Evolutionary conservation across 2,888 invertebrate species (phyloP), one percentile per base, ranked within the genome.

Genomic region (Erpobdella octoculata): DNA sequence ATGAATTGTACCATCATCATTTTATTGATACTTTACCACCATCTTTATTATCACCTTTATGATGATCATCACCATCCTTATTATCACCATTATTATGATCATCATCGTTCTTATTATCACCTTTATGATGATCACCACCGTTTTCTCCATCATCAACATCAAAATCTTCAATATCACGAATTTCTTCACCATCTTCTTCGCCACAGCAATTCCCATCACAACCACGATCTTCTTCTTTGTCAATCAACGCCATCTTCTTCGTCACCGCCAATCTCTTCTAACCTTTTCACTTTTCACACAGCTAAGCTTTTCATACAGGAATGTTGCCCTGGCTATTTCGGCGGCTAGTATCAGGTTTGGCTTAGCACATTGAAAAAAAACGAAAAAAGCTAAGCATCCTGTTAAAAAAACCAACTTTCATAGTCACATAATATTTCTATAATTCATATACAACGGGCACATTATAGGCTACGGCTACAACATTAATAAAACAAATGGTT

Each of bases 1-100:
- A n/a, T n/a, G n/a, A n/a, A n/a, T n/a, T n/a, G n/a, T 28, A 68
- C 46, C 68, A 68, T 31, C 48, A 67, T 31, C 67, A 67, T 37
- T 37, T 41, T 28, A 8, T 25, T 25, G 5, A 66, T 35, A 37
- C 25, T 21, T 36, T n/a, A n/a, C n/a, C n/a, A n/a, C n/a, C n/a
- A n/a, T n/a, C n/a, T n/a, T n/a, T 35, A 41, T 35, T 9, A 28
- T 38, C 8, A 66, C 36, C 25, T 25, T 38, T 18, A 53, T 48
- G 31, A 12, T 31, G 21, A 28, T 25, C 28, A 46, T 21, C 15
- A 53, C 46, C 8, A 46, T 38, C 4, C 12, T 8, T 0, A 28
- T 8, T 9, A 33, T 25, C 28, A 33, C 41, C n/a, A 33, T 38
- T 28, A 53, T 38, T 35, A 33, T 33, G 18, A 68, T 38, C 53